phyloP scores from a whole-genome alignment of 2,797 vertebrate genomes.

The Acanthurus leucopareius region DNA sequence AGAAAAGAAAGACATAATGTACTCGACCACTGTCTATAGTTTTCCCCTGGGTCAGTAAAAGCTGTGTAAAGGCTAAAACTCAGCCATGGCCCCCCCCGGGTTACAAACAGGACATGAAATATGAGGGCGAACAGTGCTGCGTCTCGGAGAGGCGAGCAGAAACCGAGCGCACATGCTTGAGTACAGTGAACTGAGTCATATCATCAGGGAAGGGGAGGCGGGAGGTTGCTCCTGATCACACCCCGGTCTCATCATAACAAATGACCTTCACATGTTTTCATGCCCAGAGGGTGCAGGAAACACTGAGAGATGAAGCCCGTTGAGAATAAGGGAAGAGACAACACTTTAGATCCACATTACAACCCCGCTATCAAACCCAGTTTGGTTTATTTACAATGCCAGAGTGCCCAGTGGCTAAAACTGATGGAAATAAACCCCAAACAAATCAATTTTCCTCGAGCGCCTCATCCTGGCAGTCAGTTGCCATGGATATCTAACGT shows the following conservation, averaged over 20 bases:
- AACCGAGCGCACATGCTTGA: constrained; percentile 48
- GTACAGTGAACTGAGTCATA: constrained; percentile 57
- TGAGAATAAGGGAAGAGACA: constrained; percentile 48
- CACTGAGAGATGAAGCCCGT: constrained; percentile 47
- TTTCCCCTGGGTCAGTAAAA: constrained; percentile 58
- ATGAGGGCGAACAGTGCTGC: constrained; percentile 46
- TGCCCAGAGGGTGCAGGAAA: constrained; percentile 52
- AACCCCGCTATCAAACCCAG: constrained; percentile 63
- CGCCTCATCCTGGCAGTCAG: constrained; percentile 57
- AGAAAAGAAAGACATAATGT: constrained; percentile 50
- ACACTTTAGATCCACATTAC: constrained; percentile 61
- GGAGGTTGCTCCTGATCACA: constrained; percentile 49
- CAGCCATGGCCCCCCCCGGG: constrained; percentile 51
- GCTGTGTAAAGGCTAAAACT: constrained; percentile 63
- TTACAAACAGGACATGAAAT: constrained; percentile 71
- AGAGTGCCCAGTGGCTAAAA: constrained; percentile 51
- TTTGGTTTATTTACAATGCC: constrained; percentile 72
- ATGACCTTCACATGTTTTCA: constrained; percentile 74
- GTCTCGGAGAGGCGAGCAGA: constrained; percentile 24
- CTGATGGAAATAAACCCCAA: constrained; percentile 64
- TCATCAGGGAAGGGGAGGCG: not conserved
- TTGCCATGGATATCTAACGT: constrained; percentile 69
- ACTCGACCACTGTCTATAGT: constrained; percentile 64
- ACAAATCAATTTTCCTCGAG: constrained; percentile 75
- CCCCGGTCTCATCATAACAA: constrained; percentile 70